Conservation (phyloP, 2,113 vertebrate species). For the Prunella himalayana region DNA sequence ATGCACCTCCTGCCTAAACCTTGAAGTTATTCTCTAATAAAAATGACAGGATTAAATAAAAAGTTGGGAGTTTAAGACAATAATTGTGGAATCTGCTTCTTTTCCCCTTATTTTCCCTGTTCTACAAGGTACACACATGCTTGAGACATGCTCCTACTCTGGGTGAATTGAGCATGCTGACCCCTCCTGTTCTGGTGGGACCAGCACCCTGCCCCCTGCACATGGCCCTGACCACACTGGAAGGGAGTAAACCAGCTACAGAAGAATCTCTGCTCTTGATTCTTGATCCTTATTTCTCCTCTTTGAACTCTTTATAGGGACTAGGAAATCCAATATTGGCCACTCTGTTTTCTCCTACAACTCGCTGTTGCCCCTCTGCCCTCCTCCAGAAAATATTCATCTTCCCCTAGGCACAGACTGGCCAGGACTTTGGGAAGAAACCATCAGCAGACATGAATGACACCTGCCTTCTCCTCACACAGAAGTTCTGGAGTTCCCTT, state of each 20-base stretch:
- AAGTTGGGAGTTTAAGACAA: not conserved
- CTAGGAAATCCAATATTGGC: not conserved
- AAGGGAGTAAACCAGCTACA: not conserved
- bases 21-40: not conserved
- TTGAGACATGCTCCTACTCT: not conserved
- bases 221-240: not conserved
- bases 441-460: not conserved
- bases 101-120: not conserved
- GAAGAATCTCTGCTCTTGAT: not conserved
- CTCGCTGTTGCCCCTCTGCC: not conserved
- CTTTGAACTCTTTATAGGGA: not conserved
- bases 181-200: not conserved
- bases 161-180: not conserved
- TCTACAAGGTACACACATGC: accelerated
- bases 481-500: not conserved
- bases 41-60: not conserved
- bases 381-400: not conserved
- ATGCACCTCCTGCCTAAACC: slow-evolving; percentile 20
- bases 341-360: not conserved
- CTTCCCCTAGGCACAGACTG: accelerated
- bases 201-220: not conserved
- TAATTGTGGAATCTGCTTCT: not conserved
- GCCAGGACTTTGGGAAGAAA: not conserved
- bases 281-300: not conserved
- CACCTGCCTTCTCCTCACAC: not conserved